Evolutionary conservation across 2,888 invertebrate genomes (phyloP).

Genomic region (Drosophila quinaria): DNA sequence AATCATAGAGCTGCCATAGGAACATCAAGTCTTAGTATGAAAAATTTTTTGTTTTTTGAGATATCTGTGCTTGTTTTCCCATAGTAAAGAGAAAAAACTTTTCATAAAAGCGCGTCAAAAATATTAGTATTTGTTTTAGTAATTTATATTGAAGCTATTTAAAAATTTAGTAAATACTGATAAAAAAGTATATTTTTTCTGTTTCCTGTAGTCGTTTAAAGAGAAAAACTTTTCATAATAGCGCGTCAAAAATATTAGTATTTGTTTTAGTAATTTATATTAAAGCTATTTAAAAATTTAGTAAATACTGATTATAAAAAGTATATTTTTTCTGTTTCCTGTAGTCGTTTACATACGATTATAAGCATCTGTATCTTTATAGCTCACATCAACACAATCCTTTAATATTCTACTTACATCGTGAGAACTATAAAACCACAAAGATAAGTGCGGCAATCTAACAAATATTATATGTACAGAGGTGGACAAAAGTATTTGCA

Average conservation of each 20-base stretch:
- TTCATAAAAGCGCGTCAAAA: background rate
- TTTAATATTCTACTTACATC: constrained; percentile 8
- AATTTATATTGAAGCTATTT: background rate
- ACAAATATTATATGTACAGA: background rate
- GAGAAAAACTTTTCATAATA: background rate
- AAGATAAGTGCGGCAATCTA: constrained; percentile 15
- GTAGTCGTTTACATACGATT: background rate
- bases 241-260: background rate
- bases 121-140: background rate
- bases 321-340: too few species aligned
- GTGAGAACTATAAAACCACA: constrained; percentile 11
- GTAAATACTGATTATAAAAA: background rate
- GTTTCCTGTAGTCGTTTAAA: background rate
- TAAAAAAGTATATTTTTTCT: too few species aligned
- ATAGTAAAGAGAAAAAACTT: too few species aligned
- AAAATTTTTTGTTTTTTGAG: too few species aligned
- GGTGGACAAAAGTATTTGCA: too few species aligned
- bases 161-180: background rate
- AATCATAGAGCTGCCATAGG: too few species aligned
- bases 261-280: background rate
- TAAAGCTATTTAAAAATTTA: background rate
- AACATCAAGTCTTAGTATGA: too few species aligned
- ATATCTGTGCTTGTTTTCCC: too few species aligned
- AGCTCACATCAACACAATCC: background rate
- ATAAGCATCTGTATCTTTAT: background rate